Evolutionary conservation across 2,113 vertebrate species (phyloP).

Genomic region (Uria lomvia): DNA sequence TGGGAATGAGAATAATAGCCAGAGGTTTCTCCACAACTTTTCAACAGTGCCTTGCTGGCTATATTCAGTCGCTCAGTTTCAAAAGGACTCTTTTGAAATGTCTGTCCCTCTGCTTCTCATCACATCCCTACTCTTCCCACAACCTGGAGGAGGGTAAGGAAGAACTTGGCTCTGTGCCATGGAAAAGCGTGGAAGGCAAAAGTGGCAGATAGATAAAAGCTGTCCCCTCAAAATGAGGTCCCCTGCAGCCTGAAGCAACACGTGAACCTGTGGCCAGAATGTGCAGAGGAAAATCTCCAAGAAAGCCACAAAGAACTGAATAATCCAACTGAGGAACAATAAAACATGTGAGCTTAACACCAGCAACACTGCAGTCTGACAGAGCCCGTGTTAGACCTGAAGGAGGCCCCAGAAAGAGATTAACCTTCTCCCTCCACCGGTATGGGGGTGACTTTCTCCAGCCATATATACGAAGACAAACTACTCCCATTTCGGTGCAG

Average conservation of each 20-base stretch:
- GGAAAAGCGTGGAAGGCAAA: not conserved
- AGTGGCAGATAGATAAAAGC: not conserved
- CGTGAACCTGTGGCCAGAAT: not conserved
- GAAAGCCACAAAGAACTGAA: not conserved
- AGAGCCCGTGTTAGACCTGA: not conserved
- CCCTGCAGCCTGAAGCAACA: not conserved
- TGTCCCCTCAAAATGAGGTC: not conserved
- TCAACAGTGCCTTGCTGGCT: not conserved
- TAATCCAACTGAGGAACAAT: not conserved
- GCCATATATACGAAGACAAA: accelerated
- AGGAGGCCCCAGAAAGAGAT: not conserved
- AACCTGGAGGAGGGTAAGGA: not conserved
- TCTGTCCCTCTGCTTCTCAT: not conserved
- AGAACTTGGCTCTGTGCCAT: not conserved
- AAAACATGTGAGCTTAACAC: not conserved
- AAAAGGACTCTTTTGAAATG: not conserved
- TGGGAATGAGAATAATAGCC: not conserved
- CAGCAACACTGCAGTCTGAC: not conserved
- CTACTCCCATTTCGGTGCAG: not conserved
- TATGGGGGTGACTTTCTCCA: not conserved
- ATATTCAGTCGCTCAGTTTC: not conserved
- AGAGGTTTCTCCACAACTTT: not conserved
- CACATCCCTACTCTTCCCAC: accelerated
- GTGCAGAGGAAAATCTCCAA: not conserved
- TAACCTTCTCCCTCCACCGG: not conserved